These are phyloP conservation scores for Channa argus DNA, from an alignment of 2,113 vertebrate genomes.

Conservation along the genomic window DNA sequence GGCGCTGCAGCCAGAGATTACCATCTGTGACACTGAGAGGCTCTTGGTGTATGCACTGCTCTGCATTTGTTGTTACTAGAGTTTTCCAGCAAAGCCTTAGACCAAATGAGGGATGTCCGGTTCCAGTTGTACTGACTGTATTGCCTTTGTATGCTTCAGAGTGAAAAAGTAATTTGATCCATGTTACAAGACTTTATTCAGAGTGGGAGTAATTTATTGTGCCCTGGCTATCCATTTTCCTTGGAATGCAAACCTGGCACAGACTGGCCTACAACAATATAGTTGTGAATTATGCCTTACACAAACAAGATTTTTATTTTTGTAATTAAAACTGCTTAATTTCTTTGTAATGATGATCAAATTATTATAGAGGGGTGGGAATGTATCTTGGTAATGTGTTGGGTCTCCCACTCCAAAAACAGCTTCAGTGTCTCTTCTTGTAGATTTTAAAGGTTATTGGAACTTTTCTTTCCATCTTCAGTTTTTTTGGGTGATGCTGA, in stretches of 20 bases:
- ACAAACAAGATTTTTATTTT: constrained; percentile 27
- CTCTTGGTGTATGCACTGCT: constrained; percentile 48
- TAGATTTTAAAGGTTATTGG: background rate
- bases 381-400: background rate
- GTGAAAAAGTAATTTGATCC: constrained; percentile 67
- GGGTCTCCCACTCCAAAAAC: background rate
- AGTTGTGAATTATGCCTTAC: constrained; percentile 65
- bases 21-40: constrained; percentile 58
- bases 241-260: constrained; percentile 59
- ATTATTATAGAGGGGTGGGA: background rate
- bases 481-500: background rate
- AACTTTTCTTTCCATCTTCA: background rate
- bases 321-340: constrained; percentile 9
- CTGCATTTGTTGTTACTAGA: constrained; percentile 59
- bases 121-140: constrained; percentile 37
- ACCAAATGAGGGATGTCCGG: constrained; percentile 55
- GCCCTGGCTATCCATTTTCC: constrained; percentile 63
- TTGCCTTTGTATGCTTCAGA: constrained; percentile 46
- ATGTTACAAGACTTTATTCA: constrained; percentile 65
- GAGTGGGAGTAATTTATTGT: constrained; percentile 65
- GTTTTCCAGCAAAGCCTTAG: constrained; percentile 48
- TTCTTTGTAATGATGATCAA: constrained; percentile 1
- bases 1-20: constrained; percentile 60
- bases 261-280: constrained; percentile 45
- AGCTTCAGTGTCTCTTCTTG: background rate